Conservation (phyloP, 2,888 invertebrate genomes). For the Synanthedon myopaeformis region DNA sequence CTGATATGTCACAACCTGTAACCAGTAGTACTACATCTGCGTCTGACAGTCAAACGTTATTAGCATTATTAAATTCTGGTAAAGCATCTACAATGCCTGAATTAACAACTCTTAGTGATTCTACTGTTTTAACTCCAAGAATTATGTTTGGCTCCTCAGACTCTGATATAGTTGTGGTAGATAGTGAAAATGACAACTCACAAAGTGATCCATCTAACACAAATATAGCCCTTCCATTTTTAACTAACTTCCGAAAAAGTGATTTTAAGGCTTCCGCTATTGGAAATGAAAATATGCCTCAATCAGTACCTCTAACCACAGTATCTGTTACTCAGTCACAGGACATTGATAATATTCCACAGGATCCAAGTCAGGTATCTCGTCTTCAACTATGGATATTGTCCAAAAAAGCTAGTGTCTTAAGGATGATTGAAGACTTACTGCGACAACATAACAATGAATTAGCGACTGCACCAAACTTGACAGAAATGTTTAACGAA, state of each 20-base stretch:
- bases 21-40: constrained; percentile 22
- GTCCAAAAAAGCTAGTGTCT: constrained; percentile 60
- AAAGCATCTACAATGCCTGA: constrained; percentile 3
- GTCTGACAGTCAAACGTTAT: constrained; percentile 29
- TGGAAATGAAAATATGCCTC: constrained; percentile 8
- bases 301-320: constrained; percentile 16
- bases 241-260: constrained; percentile 37
- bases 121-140: constrained; percentile 10
- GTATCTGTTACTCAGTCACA: constrained; percentile 15
- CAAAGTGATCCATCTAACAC: constrained; percentile 33
- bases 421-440: constrained; percentile 63
- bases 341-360: constrained; percentile 20
- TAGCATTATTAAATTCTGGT: constrained; percentile 10
- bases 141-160: constrained; percentile 25
- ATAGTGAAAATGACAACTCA: constrained; percentile 18
- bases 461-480: constrained; percentile 38
- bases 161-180: constrained; percentile 14
- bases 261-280: constrained; percentile 27
- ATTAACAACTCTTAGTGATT: constrained; percentile 8
- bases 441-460: constrained; percentile 57
- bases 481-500: constrained; percentile 35
- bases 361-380: constrained; percentile 41
- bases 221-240: constrained; percentile 35
- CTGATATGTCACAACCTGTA: constrained; percentile 17
- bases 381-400: constrained; percentile 53